Percentiles rank a stretch among this genome's conserved stretches.
phyloP scores from a whole-genome alignment of 2,888 invertebrate genomes.

The Lingula anatina region DNA sequence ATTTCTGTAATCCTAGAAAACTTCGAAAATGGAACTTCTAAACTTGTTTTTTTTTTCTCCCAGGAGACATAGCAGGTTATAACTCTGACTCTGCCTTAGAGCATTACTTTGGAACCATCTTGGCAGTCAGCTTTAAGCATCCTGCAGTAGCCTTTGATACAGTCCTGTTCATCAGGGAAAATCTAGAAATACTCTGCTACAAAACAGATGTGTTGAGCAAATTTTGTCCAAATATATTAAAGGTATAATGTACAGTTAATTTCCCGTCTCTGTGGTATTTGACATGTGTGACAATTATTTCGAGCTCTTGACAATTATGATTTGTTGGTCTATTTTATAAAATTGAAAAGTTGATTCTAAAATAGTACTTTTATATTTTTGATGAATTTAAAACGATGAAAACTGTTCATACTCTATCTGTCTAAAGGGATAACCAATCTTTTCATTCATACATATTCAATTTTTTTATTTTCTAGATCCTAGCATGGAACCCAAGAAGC shows the following conservation, averaged over 20 bases:
- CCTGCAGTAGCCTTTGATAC: conserved; percentile 34
- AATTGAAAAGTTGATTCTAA: too few relatives aligned
- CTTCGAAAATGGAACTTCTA: background rate
- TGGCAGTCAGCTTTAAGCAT: conserved; percentile 21
- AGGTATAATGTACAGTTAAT: conserved; percentile 30
- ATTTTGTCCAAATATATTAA: conserved; percentile 43
- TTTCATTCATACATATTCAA: background rate
- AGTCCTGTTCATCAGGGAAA: conserved; percentile 29
- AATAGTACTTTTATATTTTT: too few relatives aligned
- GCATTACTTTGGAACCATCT: conserved; percentile 23
- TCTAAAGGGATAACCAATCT: too few relatives aligned
- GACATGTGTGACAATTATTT: too few relatives aligned
- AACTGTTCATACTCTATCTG: too few relatives aligned
- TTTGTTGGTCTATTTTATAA: too few relatives aligned
- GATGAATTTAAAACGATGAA: too few relatives aligned
- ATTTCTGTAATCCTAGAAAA: background rate
- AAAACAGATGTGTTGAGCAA: conserved; percentile 29
- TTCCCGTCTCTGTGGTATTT: too few relatives aligned
- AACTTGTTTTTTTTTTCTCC: conserved; percentile 4
- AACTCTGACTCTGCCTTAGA: conserved; percentile 30
- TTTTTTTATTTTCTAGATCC: conserved; percentile 18
- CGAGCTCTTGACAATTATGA: too few relatives aligned
- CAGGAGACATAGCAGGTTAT: conserved; percentile 37
- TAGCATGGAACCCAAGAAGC: conserved; percentile 42
- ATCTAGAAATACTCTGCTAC: conserved; percentile 28